phyloP scores from a whole-genome alignment of 2,888 invertebrate species.

The Caenorhabditis sp. region DNA sequence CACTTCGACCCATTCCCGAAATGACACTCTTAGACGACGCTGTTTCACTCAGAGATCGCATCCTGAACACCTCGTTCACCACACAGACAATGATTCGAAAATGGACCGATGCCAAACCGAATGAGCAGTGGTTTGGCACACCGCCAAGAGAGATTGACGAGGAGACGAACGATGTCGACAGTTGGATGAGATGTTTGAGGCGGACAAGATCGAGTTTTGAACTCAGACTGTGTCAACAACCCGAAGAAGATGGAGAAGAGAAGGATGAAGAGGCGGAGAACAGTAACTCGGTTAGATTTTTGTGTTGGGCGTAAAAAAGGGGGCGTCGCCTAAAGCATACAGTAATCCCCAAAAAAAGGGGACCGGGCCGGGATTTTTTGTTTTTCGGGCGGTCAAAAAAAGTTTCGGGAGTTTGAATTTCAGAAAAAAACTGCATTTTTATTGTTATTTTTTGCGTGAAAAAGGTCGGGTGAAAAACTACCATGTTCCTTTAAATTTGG shows the following conservation, averaged over 20 bases:
- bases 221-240: slow-evolving; percentile 1
- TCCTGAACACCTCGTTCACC: slow-evolving; percentile 17
- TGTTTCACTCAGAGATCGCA: slow-evolving; percentile 22
- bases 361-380: too few relatives aligned
- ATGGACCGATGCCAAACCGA: slow-evolving; percentile 22
- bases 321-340: too few relatives aligned
- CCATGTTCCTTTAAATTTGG: too few relatives aligned
- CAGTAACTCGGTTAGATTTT: neutral
- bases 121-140: slow-evolving; percentile 40
- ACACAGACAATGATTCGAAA: slow-evolving; percentile 30
- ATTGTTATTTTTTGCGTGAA: too few relatives aligned
- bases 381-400: too few relatives aligned
- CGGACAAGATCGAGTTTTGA: slow-evolving; percentile 35
- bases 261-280: slow-evolving; percentile 3
- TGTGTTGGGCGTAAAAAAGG: too few relatives aligned
- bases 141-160: slow-evolving; percentile 41
- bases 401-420: too few relatives aligned
- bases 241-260: slow-evolving; percentile 13
- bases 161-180: neutral
- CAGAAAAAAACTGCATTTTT: too few relatives aligned
- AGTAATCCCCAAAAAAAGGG: too few relatives aligned
- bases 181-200: slow-evolving; percentile 40
- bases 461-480: too few relatives aligned
- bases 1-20: slow-evolving; percentile 54
- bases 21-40: slow-evolving; percentile 54